Base-by-base conservation (phyloP, 2,888 invertebrate species). In the Melolontha melolontha region DNA sequence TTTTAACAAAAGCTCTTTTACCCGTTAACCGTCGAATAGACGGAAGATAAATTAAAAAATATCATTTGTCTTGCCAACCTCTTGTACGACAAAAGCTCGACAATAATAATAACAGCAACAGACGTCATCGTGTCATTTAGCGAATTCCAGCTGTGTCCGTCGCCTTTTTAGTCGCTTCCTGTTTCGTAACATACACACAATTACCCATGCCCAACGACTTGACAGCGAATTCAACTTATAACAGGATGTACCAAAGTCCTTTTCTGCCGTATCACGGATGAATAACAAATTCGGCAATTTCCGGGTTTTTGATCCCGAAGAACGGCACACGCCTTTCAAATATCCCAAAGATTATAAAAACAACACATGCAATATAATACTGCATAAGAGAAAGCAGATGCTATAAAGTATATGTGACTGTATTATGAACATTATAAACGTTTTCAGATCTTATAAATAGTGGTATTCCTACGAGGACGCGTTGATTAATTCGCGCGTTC, bases 111-210 rank as follows among this genome's bases (percentile, higher is more conserved):
- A 44, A 59, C 27, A 27, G 44, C 59, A 44, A 47, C 59, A 59
- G 59, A 59, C 59, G 44, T 59, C 47, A 14, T 16, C 39, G 12
- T 34, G 44, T 34, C 44, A 34, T 59, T 59, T 59, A 44, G 59
- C 59, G 44, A 59, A 59, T 59, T 59, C 44, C 59, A 59, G 59
- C 59, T 59, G 59, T 59, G 59, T 59, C 59, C 59, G 59, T 14
- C 29, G 59, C 59, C 59, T 59, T 59, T 59, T 59, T 59, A 59
- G 59, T 44, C 59, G 59, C 59, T 59, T 59, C 59, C 59, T 59
- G 59, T 59, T 59, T 59, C 59, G 59, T 59, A 59, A 59, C 59
- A 59, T 44, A 29, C 59, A 29, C 44, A 59, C 59, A 59, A 59
- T 59, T 59, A 44, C 44, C 44, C 59, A 27, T 44, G 59, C 59